Conservation (phyloP, 2,797 vertebrate genomes). For the Hydrocynus forskahlii region DNA sequence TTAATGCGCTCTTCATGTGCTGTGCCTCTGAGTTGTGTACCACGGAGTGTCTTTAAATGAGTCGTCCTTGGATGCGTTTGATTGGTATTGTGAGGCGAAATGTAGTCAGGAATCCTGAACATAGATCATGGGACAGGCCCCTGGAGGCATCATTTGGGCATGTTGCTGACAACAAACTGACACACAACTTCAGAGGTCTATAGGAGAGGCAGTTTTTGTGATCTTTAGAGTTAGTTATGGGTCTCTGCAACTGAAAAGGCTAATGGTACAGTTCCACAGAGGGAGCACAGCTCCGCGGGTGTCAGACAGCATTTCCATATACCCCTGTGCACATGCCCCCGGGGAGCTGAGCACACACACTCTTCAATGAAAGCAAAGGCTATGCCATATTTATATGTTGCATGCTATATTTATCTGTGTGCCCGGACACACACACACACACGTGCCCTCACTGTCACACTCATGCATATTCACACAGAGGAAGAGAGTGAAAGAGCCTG, state of each 20-base stretch:
- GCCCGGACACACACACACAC: not conserved
- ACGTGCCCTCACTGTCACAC: not conserved
- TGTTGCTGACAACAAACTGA: not conserved
- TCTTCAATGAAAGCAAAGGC: not conserved
- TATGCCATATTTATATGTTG: slow-evolving; percentile 12
- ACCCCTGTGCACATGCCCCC: slow-evolving; percentile 17
- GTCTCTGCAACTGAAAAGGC: slow-evolving; percentile 22
- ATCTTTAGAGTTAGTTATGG: slow-evolving; percentile 1
- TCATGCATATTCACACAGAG: not conserved
- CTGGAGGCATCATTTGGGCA: not conserved
- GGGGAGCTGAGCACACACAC: slow-evolving; percentile 14
- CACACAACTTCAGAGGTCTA: not conserved
- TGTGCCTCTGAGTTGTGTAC: too few relatives aligned
- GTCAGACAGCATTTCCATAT: slow-evolving; percentile 40
- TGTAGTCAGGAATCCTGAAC: too few relatives aligned
- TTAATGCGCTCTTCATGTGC: too few relatives aligned
- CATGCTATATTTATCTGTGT: slow-evolving; percentile 3
- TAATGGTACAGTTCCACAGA: slow-evolving; percentile 5
- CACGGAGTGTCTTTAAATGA: too few relatives aligned
- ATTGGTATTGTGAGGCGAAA: too few relatives aligned
- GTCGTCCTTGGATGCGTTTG: too few relatives aligned
- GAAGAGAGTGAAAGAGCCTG: not conserved
- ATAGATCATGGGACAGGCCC: not conserved
- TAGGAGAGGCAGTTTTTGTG: not conserved
- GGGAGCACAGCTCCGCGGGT: slow-evolving; percentile 28